Evolutionary conservation across 2,113 vertebrate genomes (phyloP), one percentile per base, ranked within the genome.

Genomic region (Amazona guildingii): DNA sequence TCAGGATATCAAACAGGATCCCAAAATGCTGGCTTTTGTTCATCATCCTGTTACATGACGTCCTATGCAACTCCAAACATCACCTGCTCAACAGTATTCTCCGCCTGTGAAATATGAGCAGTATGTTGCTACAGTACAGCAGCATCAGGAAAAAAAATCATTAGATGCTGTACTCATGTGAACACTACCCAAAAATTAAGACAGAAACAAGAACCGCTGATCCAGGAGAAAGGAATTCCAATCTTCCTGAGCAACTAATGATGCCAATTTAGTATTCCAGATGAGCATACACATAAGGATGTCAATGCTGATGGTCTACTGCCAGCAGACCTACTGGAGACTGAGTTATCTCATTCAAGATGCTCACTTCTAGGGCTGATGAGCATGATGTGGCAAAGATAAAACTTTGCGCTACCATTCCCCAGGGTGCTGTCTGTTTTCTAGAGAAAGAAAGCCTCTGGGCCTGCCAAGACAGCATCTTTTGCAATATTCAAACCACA

Each of bases 401-500:
- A 31, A 10, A 67, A 82, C 31, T 89, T 77, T 28, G 28, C 13
- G 52, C 11, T 62, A n/a, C 17, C n/a, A 41, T 52, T 73, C 80
- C 74, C 57, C 33, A 7, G 12, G 48, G 74, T 52, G 41, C 57
- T 33, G 17, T 11, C 88, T 86, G 77, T 52, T 94, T 93, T 48
- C 77, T 62, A 51, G 44, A 87, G 66, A 94, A 23, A 92, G 69
- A 92, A 95, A 88, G 61, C 57, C 69, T 33, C 87, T 72, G 17
- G 49, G 66, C n/a, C 62, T 92, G 80, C 90, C 73, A 90, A 78
- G 90, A 95, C 62, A 82, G 31, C 49, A 89, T 69, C 81, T 91
- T 85, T 20, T 83, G 69, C 62, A 95, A 95, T 84, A 96, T 82
- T 92, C 83, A 91, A 87, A 84, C 57, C 66, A 79, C 62, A 44